phyloP scores from a whole-genome alignment of 2,888 invertebrate species.

The Epinotia bilunana region DNA sequence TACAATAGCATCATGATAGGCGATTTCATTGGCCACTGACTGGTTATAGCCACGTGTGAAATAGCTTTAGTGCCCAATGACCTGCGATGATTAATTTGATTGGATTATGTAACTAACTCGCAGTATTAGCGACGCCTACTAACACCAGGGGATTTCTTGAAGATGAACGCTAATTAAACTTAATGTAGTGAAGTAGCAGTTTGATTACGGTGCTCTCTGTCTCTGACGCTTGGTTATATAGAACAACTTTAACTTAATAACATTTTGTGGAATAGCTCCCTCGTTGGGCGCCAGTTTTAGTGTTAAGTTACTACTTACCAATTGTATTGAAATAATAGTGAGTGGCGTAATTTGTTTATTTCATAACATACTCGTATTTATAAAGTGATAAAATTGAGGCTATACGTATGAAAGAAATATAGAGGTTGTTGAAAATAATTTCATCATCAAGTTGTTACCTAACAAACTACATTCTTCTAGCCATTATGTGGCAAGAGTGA shows the following conservation, averaged over 20 bases:
- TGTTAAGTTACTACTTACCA: background rate
- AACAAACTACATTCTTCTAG: too few species aligned
- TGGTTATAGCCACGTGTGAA: background rate
- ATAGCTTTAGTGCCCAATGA: slow-evolving; percentile 26
- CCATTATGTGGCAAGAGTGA: too few species aligned
- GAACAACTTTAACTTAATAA: too few species aligned
- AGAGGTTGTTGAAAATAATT: too few species aligned
- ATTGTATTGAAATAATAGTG: too few species aligned
- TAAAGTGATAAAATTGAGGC: too few species aligned
- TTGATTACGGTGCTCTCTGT: background rate
- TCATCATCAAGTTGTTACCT: too few species aligned
- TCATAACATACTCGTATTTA: too few species aligned
- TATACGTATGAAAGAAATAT: too few species aligned
- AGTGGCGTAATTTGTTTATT: too few species aligned
- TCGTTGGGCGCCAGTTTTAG: background rate
- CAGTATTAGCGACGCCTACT: slow-evolving; percentile 22
- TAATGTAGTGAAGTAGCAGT: background rate
- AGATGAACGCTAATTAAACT: background rate
- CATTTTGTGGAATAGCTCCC: background rate
- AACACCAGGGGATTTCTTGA: background rate
- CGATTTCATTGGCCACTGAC: background rate
- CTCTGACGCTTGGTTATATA: background rate
- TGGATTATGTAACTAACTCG: slow-evolving; percentile 34
- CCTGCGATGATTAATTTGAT: slow-evolving; percentile 44
- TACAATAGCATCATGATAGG: background rate